A percentile compares a stretch with the other conserved stretches of the same genome.
Evolutionary conservation across 2,888 invertebrate genomes (phyloP).

Genomic region (Spatulosminthurus flaviceps): DNA sequence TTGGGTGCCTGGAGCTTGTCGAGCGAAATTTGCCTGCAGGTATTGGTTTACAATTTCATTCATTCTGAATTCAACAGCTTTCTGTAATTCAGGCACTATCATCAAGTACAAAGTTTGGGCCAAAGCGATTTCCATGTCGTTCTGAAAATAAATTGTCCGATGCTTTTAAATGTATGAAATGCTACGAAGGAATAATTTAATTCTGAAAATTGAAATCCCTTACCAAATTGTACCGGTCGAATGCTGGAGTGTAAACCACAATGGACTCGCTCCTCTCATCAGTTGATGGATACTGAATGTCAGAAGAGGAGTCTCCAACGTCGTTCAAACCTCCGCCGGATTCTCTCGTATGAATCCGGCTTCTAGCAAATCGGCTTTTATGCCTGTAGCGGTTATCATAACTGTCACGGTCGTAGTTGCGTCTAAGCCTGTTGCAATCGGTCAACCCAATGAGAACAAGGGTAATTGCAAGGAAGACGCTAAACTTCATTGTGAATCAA

Average conservation of each 20-base stretch:
- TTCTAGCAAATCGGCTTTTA: too few relatives aligned
- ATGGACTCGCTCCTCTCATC: not conserved
- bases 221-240: not conserved
- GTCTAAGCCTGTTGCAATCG: too few relatives aligned
- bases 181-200: not conserved
- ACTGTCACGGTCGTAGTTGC: too few relatives aligned
- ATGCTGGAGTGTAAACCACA: not conserved
- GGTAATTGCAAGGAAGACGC: too few relatives aligned
- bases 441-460: too few relatives aligned
- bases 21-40: not conserved
- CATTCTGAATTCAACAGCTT: conserved; percentile 6
- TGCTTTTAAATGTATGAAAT: not conserved
- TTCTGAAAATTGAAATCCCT: too few relatives aligned
- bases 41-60: not conserved
- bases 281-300: too few relatives aligned
- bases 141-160: not conserved
- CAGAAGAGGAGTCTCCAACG: too few relatives aligned
- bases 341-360: too few relatives aligned
- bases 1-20: not conserved
- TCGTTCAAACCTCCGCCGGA: too few relatives aligned
- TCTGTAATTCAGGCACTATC: not conserved
- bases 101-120: conserved; percentile 11
- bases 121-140: conserved; percentile 3
- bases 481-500: too few relatives aligned
- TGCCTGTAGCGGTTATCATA: too few relatives aligned